A percentile compares a stretch with the other conserved stretches of the same genome.
Conservation (phyloP, 92 coral and sea anemone genomes). For the Epizoanthus ramosus region DNA sequence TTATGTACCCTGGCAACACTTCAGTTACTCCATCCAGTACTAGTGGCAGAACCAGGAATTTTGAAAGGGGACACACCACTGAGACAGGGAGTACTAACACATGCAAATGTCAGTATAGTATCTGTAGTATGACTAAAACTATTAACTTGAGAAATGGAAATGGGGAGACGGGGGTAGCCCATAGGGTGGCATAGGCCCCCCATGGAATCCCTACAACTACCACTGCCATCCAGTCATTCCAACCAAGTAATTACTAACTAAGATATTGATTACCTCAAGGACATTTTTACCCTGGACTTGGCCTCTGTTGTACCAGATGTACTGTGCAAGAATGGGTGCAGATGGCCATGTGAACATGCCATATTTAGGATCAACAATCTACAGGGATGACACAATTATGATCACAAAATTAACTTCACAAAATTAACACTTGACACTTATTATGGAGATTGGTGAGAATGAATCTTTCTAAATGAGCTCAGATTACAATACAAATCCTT, state of each 20-base stretch:
- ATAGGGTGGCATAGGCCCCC: too few relatives aligned
- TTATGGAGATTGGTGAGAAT: not conserved
- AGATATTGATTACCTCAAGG: slow-evolving; percentile 69
- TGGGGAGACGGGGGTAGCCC: too few relatives aligned
- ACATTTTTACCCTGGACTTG: slow-evolving; percentile 69
- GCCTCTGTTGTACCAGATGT: slow-evolving; percentile 75
- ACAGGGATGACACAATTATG: not conserved
- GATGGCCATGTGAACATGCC: slow-evolving; percentile 99
- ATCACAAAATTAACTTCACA: not conserved
- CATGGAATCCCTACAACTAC: too few relatives aligned
- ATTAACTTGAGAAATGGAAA: too few relatives aligned
- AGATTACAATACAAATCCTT: too few relatives aligned
- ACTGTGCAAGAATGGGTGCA: slow-evolving; percentile 94
- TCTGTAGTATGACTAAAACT: too few relatives aligned
- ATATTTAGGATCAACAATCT: slow-evolving; percentile 96
- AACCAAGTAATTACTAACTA: not conserved
- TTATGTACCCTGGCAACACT: too few relatives aligned
- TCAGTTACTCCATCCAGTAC: too few relatives aligned
- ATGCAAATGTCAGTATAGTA: too few relatives aligned
- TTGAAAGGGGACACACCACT: too few relatives aligned
- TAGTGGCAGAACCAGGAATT: too few relatives aligned
- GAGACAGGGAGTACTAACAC: too few relatives aligned
- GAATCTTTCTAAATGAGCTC: not conserved
- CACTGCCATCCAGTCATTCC: not conserved
- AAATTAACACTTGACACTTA: not conserved